Evolutionary conservation across 2,113 vertebrate genomes (phyloP).

Genomic region (Motacilla tschutschensis): DNA sequence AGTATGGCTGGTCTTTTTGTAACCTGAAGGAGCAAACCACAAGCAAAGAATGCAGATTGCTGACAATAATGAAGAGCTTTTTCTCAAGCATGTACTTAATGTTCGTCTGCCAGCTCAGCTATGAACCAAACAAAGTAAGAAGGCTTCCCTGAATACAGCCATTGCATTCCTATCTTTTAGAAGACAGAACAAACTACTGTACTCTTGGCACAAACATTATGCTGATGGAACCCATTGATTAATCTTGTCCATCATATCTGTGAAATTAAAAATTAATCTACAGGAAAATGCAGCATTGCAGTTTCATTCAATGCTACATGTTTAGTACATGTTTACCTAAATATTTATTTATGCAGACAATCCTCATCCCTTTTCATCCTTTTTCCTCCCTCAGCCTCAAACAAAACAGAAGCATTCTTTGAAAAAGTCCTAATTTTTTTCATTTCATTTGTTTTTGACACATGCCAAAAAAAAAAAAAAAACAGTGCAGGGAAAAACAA

Average conservation of each 20-base stretch:
- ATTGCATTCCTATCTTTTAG: neutral
- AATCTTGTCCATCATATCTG: neutral
- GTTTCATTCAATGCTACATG: neutral
- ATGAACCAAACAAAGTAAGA: neutral
- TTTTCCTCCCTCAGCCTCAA: neutral
- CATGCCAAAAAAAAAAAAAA: neutral
- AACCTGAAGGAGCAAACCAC: neutral
- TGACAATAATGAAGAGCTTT: neutral
- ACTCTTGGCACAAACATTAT: neutral
- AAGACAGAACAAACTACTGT: neutral
- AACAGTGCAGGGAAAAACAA: neutral
- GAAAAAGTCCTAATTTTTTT: neutral
- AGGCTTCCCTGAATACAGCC: neutral
- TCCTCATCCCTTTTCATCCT: neutral
- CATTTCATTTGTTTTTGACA: neutral
- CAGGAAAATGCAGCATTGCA: neutral
- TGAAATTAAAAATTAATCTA: constrained; percentile 16
- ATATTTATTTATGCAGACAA: neutral
- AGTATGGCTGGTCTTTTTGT: fast-evolving
- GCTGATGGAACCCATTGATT: neutral
- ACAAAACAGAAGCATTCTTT: neutral
- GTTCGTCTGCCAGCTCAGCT: neutral
- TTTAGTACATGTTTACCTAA: neutral
- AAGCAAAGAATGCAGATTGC: neutral
- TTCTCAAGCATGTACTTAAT: neutral